These are phyloP conservation scores for Myrmecophaga tridactyla DNA, from an alignment of 2,113 vertebrate genomes.

Conservation along the genomic window DNA sequence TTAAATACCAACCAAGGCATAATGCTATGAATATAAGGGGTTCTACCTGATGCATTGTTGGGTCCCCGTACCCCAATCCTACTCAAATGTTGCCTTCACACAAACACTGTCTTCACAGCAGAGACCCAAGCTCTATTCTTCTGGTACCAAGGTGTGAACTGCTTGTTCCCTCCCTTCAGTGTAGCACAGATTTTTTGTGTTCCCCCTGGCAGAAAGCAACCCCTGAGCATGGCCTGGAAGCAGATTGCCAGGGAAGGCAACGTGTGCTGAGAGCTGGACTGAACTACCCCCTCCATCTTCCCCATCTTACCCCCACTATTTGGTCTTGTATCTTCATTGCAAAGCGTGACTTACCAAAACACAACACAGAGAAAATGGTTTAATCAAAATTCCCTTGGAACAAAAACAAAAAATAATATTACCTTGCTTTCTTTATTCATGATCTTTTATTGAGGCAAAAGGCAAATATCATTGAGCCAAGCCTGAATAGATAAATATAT, in stretches of 20 bases:
- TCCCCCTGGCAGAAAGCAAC: not conserved
- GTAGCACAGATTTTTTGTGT: not conserved
- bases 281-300: not conserved
- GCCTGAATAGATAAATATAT: not conserved
- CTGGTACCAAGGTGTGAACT: not conserved
- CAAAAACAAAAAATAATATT: slow-evolving; percentile 46
- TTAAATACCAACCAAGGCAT: not conserved
- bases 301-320: not conserved
- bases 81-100: not conserved
- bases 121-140: not conserved
- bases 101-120: not conserved
- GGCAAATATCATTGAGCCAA: not conserved
- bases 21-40: too few relatives aligned
- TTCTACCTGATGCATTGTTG: not conserved
- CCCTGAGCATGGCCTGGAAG: not conserved
- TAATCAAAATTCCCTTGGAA: slow-evolving; percentile 68
- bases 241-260: not conserved
- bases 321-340: slow-evolving; percentile 3
- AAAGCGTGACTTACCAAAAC: not conserved
- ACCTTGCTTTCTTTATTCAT: slow-evolving; percentile 57
- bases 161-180: not conserved
- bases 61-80: not conserved
- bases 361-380: slow-evolving; percentile 49
- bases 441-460: slow-evolving; percentile 48
- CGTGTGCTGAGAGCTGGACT: not conserved